Conservation (phyloP, 2,113 vertebrate species). For the Leucopsar rothschildi region DNA sequence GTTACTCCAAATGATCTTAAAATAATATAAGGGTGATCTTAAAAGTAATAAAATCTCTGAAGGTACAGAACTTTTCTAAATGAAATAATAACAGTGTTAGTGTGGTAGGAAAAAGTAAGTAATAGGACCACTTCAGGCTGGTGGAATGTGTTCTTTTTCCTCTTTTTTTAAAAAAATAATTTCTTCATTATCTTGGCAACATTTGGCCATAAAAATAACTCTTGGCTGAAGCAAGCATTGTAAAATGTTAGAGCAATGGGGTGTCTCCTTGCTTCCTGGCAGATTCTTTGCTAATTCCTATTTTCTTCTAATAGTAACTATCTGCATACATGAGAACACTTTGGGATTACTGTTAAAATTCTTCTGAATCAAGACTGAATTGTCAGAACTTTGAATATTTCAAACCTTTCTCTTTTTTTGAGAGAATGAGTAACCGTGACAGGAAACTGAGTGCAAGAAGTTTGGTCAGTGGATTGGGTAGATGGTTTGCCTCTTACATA, state of each 20-base stretch:
- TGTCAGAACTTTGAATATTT: background rate
- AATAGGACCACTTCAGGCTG: background rate
- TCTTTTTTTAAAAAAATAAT: background rate
- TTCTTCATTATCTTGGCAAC: background rate
- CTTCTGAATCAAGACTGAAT: background rate
- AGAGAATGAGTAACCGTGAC: background rate
- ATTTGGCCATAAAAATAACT: background rate
- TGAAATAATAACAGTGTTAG: background rate
- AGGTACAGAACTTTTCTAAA: background rate
- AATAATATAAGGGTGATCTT: background rate
- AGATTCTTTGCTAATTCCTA: background rate
- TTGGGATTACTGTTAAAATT: background rate
- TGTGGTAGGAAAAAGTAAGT: background rate
- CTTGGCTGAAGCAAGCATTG: background rate
- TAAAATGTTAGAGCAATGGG: background rate
- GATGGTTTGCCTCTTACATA: background rate
- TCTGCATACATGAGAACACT: background rate
- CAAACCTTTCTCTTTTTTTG: background rate
- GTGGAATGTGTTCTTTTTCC: background rate
- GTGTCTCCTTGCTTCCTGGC: background rate
- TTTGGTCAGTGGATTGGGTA: background rate
- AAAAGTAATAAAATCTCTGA: background rate
- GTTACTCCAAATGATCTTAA: background rate
- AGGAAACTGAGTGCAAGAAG: background rate
- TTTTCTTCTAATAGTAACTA: background rate